Evolutionary conservation across 1,140 invertebrate genomes (phyloP).

Genomic region (Bradysia coprophila): DNA sequence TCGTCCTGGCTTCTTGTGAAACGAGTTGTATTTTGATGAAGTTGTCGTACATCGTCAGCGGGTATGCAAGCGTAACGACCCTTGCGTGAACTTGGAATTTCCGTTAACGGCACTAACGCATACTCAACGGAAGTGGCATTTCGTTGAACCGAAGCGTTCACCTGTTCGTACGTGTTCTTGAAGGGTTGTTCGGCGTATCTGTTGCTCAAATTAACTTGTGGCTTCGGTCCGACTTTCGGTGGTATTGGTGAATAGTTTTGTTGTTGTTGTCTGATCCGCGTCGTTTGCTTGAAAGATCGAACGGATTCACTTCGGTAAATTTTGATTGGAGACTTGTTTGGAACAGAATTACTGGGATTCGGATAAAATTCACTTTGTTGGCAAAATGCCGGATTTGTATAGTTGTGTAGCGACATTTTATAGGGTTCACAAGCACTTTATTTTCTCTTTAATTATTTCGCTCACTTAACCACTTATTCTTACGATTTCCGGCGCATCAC

Average conservation of each 20-base stretch:
- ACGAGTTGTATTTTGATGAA: too few relatives aligned
- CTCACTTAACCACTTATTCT: too few relatives aligned
- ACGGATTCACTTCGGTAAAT: slow-evolving; percentile 22
- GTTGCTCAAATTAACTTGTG: neutral
- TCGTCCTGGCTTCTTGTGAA: slow-evolving; percentile 14
- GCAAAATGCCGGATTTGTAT: slow-evolving; percentile 58
- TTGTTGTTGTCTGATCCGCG: neutral
- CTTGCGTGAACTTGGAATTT: slow-evolving; percentile 8
- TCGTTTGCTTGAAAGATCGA: slow-evolving; percentile 9
- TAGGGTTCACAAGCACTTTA: too few relatives aligned
- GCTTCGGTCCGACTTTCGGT: slow-evolving; percentile 9
- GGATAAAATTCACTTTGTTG: slow-evolving; percentile 45
- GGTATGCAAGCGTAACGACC: slow-evolving; percentile 9
- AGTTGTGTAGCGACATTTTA: slow-evolving; percentile 30
- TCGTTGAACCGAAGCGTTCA: slow-evolving; percentile 6
- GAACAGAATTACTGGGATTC: slow-evolving; percentile 10
- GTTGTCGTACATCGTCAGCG: too few relatives aligned
- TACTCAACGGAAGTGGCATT: too few relatives aligned
- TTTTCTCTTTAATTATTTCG: too few relatives aligned
- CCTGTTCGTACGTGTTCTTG: neutral
- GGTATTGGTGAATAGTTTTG: slow-evolving; percentile 4
- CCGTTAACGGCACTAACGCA: slow-evolving; percentile 26
- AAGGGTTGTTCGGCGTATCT: slow-evolving; percentile 1
- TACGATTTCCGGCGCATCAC: too few relatives aligned
- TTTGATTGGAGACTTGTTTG: slow-evolving; percentile 22